Base-by-base conservation (phyloP, 1,140 invertebrate genomes). In the Neodiprion pinetum region DNA sequence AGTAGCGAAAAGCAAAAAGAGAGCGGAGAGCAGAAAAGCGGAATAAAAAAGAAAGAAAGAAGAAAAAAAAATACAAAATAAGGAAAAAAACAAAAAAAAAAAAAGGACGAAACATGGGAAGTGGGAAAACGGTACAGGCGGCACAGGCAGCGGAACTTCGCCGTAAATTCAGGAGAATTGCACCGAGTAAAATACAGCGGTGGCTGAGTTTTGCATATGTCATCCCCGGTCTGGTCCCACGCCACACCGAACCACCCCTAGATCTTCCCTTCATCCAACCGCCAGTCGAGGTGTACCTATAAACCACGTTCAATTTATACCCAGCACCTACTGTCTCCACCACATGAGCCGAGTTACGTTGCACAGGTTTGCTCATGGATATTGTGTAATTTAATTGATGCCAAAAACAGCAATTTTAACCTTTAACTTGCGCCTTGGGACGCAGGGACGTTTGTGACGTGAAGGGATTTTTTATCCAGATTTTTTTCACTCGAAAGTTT, bases 181-280 rank as follows among this genome's bases (percentile, higher is more conserved):
- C 78, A 76, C 71, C 73, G 74, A 72, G 80, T 85, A 80, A 85
- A 85, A 85, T 84, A 84, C 81, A 78, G 82, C 80, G 82, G 75
- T 82, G 79, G 80, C 78, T 79, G 78, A 74, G 79, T 80, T 82
- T 76, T 82, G 83, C 83, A 85, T 85, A 85, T 85, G 83, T 85
- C 83, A 82, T 83, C 78, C 77, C 68, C 76, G 77, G 76, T 79
- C 75, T 78, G 77, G 74, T 76, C 76, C 78, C 71, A 40, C 1
- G 28, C 28, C 28, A 40, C 28, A 1, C 28, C 28, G 28, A 40
- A 5, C 28, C 28, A 40, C 28, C 28, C 28, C 28, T 5, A 40
- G 28, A 40, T 5, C 28, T 40, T 40, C 28, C 28, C 28, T 40
- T 40, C 28, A 40, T 40, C 5, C 28, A 40, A 5, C 28, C 28